Evolutionary conservation across 92 coral and sea anemone species (phyloP), one percentile per base, ranked within the genome.

Genomic region (Pocillopora grandis): DNA sequence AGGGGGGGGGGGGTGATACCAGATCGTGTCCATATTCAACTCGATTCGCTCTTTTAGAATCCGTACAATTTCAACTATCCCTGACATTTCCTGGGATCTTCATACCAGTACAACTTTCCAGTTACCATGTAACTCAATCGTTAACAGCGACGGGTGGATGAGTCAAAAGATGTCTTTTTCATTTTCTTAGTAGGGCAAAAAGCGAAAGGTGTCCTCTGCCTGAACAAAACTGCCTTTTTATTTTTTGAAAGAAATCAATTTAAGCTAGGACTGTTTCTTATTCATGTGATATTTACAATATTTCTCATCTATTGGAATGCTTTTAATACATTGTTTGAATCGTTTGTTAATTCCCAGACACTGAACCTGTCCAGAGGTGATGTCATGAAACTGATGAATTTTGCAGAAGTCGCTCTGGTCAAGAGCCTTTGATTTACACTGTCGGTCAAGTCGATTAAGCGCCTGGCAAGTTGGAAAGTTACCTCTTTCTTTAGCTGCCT

Each of bases 311-410:
- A 12, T 35, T 66, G 35, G 35, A 59, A 84, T 75, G 67, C 81
- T 84, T 65, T 84, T 84, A 11, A 84, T 66, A 64, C 87, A 84
- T 21, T 58, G 81, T 66, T 84, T 76, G 7, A 63, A 75, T 27
- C 21, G 81, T 66, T 75, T 84, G 57, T 84, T 84, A 5, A 64
- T 84, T 63, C 76, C 81, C 35, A 74, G 66, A 55, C 81, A 84
- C 20, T 75, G 87, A 2, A 64, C 80, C n/a, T 62, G 20, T 9
- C 67, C 81, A 17, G 87, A 84, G 0, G 66, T 66, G 23, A 58
- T 74, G 75, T 84, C 87, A 33, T 62, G 13, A 35, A 84, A 84
- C 66, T 84, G 75, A 64, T 84, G 87, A 73, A 84, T 65, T 75
- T 74, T 84, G 31, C 81, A 84, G 18, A 55, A 84, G 70, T 67